Evolutionary conservation across 2,113 vertebrate genomes (phyloP).

Genomic region (Brachypodius melanocephalos): DNA sequence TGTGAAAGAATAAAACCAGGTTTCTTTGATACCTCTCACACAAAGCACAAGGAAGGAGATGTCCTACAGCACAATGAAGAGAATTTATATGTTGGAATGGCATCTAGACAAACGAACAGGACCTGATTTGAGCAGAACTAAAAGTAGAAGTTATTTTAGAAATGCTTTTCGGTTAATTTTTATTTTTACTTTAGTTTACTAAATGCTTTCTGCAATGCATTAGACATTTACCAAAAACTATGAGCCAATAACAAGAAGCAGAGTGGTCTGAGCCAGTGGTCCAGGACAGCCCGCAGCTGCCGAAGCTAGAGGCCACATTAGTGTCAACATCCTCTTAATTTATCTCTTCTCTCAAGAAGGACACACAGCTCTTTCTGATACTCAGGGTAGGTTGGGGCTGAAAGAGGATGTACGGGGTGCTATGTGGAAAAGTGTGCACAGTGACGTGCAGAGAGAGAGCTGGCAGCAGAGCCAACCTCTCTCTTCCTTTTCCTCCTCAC

Average conservation of each 20-base stretch:
- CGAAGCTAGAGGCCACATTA: neutral
- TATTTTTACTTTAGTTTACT: neutral
- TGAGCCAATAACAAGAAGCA: neutral
- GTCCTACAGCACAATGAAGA: neutral
- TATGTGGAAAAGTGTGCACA: neutral
- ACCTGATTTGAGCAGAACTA: neutral
- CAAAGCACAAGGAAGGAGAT: neutral
- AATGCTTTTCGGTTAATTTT: neutral
- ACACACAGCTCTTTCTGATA: neutral
- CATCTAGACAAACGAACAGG: neutral
- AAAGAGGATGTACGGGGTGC: neutral
- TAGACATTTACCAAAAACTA: accelerated
- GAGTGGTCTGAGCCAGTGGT: neutral
- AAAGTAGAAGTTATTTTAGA: neutral
- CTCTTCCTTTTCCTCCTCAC: neutral
- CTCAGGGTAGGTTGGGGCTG: neutral
- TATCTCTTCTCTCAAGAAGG: neutral
- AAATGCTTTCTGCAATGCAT: neutral
- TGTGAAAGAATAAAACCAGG: neutral
- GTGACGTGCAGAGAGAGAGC: neutral
- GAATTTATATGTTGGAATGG: neutral
- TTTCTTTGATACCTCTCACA: neutral
- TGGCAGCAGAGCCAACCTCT: neutral
- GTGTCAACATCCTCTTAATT: neutral
- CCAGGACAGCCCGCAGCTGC: neutral